A percentile compares a stretch with the other conserved stretches of the same genome.
Evolutionary conservation across 1,140 invertebrate genomes (phyloP).

Genomic region (Caenorhabditis inopinata): DNA sequence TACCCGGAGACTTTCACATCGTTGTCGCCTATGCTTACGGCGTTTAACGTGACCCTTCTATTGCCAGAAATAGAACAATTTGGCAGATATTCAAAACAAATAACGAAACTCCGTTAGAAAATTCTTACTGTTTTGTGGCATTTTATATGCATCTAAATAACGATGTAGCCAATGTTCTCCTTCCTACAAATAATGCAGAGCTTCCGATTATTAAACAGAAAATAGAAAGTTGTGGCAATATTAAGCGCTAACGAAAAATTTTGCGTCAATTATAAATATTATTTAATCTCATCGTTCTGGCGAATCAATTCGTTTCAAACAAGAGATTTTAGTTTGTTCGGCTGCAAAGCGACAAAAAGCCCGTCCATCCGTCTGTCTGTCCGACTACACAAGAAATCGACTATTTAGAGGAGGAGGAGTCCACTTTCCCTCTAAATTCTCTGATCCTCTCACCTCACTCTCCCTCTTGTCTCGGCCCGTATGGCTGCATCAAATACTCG

Average conservation of each 20-base stretch:
- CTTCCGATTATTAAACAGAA: not conserved
- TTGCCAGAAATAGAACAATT: too few relatives aligned
- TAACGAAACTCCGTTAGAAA: too few relatives aligned
- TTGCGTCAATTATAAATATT: too few relatives aligned
- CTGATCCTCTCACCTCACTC: not conserved
- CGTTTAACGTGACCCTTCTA: too few relatives aligned
- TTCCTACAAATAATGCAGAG: too few relatives aligned
- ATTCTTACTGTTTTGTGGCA: too few relatives aligned
- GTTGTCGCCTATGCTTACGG: too few relatives aligned
- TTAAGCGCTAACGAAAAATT: not conserved
- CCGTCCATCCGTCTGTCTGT: not conserved
- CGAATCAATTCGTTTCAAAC: not conserved
- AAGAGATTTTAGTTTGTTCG: not conserved
- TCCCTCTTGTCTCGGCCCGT: constrained; percentile 2
- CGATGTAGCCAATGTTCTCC: too few relatives aligned
- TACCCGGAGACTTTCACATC: too few relatives aligned
- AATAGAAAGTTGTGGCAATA: not conserved
- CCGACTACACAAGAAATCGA: not conserved
- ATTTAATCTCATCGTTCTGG: too few relatives aligned
- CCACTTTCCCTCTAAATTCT: not conserved
- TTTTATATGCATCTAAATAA: too few relatives aligned
- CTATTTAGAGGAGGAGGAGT: not conserved
- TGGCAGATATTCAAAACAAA: too few relatives aligned
- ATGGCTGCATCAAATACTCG: constrained; percentile 12
- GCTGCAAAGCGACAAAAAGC: not conserved